Conservation (phyloP, 2,113 vertebrate genomes). For the Typhlomys cinereus region DNA sequence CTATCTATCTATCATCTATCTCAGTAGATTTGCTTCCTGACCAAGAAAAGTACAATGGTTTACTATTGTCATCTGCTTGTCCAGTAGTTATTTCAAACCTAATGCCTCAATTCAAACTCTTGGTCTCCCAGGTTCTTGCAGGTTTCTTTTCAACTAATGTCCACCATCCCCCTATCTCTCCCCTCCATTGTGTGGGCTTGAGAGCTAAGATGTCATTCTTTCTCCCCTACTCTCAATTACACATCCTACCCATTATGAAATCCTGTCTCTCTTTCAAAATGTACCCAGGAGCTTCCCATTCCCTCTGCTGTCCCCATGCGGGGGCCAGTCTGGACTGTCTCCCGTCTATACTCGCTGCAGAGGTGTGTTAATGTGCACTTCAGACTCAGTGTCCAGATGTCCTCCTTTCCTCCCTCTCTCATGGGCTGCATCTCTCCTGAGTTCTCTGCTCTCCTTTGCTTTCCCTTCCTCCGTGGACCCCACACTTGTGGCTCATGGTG, state of each 20-base stretch:
- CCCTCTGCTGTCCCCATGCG: not conserved
- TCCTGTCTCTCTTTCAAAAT: not conserved
- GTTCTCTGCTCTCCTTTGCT: not conserved
- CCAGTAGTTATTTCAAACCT: not conserved
- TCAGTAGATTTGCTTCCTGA: too few relatives aligned
- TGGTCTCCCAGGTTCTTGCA: not conserved
- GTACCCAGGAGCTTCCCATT: not conserved
- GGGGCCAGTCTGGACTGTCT: not conserved
- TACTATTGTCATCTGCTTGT: not conserved
- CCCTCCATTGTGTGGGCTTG: not conserved
- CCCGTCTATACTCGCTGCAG: not conserved
- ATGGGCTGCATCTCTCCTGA: not conserved
- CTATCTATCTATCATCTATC: too few relatives aligned
- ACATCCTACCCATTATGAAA: not conserved
- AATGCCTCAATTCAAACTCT: not conserved
- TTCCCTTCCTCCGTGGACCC: not conserved
- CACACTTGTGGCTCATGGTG: not conserved
- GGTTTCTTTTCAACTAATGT: not conserved
- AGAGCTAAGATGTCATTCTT: not conserved
- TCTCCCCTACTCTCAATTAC: not conserved
- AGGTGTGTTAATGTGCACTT: not conserved
- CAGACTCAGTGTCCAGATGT: not conserved
- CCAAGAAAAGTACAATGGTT: not conserved
- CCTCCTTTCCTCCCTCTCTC: not conserved
- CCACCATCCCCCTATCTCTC: not conserved